Conservation (phyloP, 2,113 vertebrate genomes). For the Collichthys lucidus region DNA sequence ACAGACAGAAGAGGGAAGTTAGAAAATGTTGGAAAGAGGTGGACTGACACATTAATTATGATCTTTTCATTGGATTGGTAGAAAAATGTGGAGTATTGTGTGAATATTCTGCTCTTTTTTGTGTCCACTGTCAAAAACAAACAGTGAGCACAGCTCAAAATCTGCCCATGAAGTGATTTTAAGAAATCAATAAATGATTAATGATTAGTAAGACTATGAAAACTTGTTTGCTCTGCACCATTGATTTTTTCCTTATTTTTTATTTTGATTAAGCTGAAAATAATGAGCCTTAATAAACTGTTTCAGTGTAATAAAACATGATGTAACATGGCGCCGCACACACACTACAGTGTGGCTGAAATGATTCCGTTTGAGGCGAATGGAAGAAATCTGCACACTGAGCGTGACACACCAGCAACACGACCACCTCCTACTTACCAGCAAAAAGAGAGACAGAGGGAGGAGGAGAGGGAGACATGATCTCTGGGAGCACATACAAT, state of each 20-base stretch:
- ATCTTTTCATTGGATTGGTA: background rate
- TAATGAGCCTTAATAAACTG: background rate
- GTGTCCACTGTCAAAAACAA: background rate
- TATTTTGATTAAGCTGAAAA: background rate
- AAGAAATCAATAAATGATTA: background rate
- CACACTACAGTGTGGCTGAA: background rate
- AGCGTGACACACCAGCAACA: slow-evolving; percentile 22
- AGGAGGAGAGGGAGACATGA: slow-evolving; percentile 29
- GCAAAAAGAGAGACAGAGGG: slow-evolving; percentile 14
- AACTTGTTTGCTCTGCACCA: background rate
- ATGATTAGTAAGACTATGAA: background rate
- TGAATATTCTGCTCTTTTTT: too few species aligned
- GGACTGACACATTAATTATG: background rate
- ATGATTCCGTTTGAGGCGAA: slow-evolving; percentile 2
- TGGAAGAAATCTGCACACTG: background rate
- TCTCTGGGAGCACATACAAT: slow-evolving; percentile 71
- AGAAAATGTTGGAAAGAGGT: background rate
- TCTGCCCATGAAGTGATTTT: background rate
- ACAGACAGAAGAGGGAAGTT: background rate
- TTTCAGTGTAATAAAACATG: background rate
- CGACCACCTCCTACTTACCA: slow-evolving; percentile 32
- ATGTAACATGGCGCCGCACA: background rate
- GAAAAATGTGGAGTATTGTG: background rate
- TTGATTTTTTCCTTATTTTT: background rate
- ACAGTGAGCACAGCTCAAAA: background rate